Evolutionary conservation across 2,888 invertebrate genomes (phyloP).

Genomic region (Pelosia muscerda): DNA sequence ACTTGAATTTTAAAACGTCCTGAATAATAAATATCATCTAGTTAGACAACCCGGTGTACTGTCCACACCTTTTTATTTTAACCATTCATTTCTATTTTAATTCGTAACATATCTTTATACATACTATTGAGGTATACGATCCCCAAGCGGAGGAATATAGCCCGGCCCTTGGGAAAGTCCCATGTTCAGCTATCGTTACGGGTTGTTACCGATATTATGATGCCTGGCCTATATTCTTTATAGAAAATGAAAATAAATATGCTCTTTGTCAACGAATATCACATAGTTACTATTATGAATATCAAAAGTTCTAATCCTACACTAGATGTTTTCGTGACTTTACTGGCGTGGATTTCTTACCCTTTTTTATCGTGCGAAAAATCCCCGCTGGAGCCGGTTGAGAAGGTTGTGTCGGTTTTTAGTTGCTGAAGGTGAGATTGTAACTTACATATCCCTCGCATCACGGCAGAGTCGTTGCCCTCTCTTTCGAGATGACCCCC

Average conservation of each 20-base stretch:
- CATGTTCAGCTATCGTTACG: slow-evolving; percentile 10
- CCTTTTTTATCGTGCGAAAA: no score
- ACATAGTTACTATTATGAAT: not conserved
- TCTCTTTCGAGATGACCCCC: no score
- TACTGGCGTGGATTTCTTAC: no score
- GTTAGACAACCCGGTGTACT: not conserved
- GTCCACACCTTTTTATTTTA: not conserved
- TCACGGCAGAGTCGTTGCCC: no score
- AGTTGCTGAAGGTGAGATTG: no score
- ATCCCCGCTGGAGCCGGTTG: no score
- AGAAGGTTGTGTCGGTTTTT: no score
- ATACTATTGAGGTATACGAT: not conserved
- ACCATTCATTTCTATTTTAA: slow-evolving; percentile 5
- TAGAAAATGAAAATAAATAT: not conserved
- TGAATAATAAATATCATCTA: not conserved
- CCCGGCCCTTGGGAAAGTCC: slow-evolving; percentile 10
- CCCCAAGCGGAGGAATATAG: slow-evolving; percentile 14
- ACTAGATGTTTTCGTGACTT: no score
- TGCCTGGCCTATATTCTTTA: not conserved
- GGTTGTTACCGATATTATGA: slow-evolving; percentile 1
- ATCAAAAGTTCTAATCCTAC: not conserved
- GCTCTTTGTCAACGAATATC: not conserved
- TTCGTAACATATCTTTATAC: not conserved
- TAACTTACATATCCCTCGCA: no score
- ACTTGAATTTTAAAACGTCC: no score